Percentiles rank a stretch among this genome's conserved stretches.
phyloP scores from a whole-genome alignment of 1,140 invertebrate species.

The Achroia grisella region DNA sequence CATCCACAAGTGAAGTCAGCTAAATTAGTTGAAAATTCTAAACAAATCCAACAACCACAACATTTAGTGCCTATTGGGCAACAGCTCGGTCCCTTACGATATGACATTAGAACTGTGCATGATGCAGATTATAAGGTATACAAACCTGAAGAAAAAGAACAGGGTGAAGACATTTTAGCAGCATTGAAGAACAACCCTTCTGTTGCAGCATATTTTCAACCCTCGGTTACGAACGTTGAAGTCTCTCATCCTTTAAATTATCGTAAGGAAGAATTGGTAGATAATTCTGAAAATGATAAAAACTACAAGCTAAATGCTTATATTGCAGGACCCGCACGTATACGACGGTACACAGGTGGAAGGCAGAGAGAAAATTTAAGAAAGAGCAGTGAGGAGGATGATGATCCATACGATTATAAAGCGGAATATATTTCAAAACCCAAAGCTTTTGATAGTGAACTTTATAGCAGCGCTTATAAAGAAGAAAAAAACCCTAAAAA shows the following conservation, averaged over 20 bases:
- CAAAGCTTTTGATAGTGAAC: slow-evolving; percentile 62
- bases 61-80: slow-evolving; percentile 34
- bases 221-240: slow-evolving; percentile 56
- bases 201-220: slow-evolving; percentile 60
- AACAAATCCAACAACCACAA: slow-evolving; percentile 24
- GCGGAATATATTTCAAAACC: slow-evolving; percentile 63
- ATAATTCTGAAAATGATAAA: slow-evolving; percentile 46
- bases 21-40: slow-evolving; percentile 33
- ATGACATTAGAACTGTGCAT: slow-evolving; percentile 62
- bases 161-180: slow-evolving; percentile 50
- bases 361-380: slow-evolving; percentile 45
- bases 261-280: slow-evolving; percentile 48
- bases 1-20: slow-evolving; percentile 35
- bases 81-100: slow-evolving; percentile 48
- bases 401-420: slow-evolving; percentile 59
- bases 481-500: slow-evolving; percentile 55
- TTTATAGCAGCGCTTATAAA: slow-evolving; percentile 61
- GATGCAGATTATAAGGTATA: slow-evolving; percentile 67
- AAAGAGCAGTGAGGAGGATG: slow-evolving; percentile 47
- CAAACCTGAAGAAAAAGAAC: slow-evolving; percentile 52
- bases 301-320: slow-evolving; percentile 67
- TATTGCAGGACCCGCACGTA: slow-evolving; percentile 59
- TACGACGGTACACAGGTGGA: slow-evolving; percentile 58
- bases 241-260: slow-evolving; percentile 56
- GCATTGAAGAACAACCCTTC: slow-evolving; percentile 57